A percentile compares a stretch with the other conserved stretches of the same genome.
phyloP scores from a whole-genome alignment of 2,797 vertebrate species.

The Ctenochaetus hawaiiensis region DNA sequence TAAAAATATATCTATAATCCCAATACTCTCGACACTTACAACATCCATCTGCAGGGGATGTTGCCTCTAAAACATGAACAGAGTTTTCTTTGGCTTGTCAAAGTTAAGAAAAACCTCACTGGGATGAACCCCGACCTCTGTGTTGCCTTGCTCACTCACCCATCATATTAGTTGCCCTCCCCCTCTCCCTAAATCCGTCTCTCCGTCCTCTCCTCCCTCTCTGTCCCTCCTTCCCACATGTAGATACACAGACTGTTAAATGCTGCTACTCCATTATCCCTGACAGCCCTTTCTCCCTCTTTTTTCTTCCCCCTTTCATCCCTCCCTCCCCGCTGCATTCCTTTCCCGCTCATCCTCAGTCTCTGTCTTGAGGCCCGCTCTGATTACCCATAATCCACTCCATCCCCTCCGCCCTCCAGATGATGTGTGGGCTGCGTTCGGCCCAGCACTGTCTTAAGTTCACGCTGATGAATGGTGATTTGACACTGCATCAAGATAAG shows the following conservation, averaged over 20 bases:
- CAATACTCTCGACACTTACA: too few relatives aligned
- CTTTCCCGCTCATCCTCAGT: conserved; percentile 69
- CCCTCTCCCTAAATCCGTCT: conserved; percentile 55
- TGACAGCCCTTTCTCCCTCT: conserved; percentile 68
- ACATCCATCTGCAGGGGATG: neutral
- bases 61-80: neutral
- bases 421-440: conserved; percentile 67
- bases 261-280: conserved; percentile 76
- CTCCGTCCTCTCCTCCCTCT: conserved; percentile 42
- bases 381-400: conserved; percentile 75
- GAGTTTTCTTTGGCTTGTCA: conserved; percentile 52
- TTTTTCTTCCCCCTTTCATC: conserved; percentile 55
- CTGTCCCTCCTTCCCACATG: conserved; percentile 55
- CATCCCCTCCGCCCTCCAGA: conserved; percentile 50
- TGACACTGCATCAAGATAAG: conserved; percentile 71
- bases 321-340: conserved; percentile 65
- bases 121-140: conserved; percentile 60
- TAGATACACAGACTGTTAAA: conserved; percentile 79
- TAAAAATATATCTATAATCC: too few relatives aligned
- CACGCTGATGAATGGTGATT: conserved; percentile 73
- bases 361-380: conserved; percentile 63
- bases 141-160: conserved; percentile 71
- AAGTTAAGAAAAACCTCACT: conserved; percentile 30
- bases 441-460: conserved; percentile 46
- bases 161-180: conserved; percentile 55